Evolutionary conservation across 2,113 vertebrate species (phyloP), one percentile per base, ranked within the genome.

Genomic region (Catharus minimus): DNA sequence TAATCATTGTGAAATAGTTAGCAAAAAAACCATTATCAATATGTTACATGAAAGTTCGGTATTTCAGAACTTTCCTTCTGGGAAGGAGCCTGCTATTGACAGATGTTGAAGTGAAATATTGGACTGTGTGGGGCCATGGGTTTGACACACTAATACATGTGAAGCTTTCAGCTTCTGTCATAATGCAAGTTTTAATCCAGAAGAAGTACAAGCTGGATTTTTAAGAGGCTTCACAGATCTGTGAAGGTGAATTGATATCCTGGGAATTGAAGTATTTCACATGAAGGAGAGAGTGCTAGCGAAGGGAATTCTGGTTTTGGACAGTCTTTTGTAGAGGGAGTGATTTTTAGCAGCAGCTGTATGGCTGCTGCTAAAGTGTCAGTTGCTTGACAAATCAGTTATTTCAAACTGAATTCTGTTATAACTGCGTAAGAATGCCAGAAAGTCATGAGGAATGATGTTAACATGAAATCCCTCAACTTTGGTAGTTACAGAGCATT

Each of bases 321-420:
- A 72, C 44, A 71, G 19, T 36, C 18, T 46, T 72, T 69, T 81
- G 13, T 49, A 66, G 44, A 62, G 32, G 13, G 39, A 89, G 4
- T 68, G 77, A 39, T 67, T 81, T 88, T 83, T 72, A 53, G 38
- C 74, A 72, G 86, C 92, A 86, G 73, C 61, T 86, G 46, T 77
- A n/a, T 92, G 92, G 81, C 58, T 75, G 32, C 55, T 84, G 58
- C 28, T 1, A 3, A 36, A 44, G n/a, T 65, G 60, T 60, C 72
- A 32, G 44, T 73, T 80, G 46, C 64, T 88, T 86, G 72, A 76
- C 69, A 68, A 60, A 56, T 67, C 10, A 9, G 44, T 88, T 92
- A 74, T 38, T 88, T 32, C 52, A 56, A 73, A 55, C 36, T 49
- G 44, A 68, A 47, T 73, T 68, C 14, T 71, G 17, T 81, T 86